Evolutionary conservation across 2,888 invertebrate genomes (phyloP).

Genomic region (Lasius fuliginosus): DNA sequence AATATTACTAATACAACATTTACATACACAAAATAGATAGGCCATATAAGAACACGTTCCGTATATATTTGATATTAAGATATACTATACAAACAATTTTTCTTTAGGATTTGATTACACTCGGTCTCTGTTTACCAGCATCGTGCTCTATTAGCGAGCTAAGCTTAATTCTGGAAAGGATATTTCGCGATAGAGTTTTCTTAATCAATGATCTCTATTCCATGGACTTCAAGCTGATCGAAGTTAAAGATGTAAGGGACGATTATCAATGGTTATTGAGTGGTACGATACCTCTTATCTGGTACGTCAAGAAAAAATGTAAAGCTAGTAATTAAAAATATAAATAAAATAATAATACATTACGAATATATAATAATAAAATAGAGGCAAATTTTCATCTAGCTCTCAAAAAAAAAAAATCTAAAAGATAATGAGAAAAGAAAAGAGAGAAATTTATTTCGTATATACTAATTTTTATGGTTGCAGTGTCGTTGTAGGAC

Average conservation of each 20-base stretch:
- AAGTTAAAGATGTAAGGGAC: conserved; percentile 81
- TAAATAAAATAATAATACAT: neutral
- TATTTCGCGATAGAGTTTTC: conserved; percentile 82
- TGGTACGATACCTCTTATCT: conserved; percentile 81
- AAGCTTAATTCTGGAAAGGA: conserved; percentile 77
- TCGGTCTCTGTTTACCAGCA: conserved; percentile 88
- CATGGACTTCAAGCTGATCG: conserved; percentile 81
- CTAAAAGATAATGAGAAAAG: neutral
- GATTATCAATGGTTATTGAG: conserved; percentile 80
- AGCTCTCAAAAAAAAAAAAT: neutral
- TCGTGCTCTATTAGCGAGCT: conserved; percentile 86
- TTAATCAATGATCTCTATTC: conserved; percentile 83
- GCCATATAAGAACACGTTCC: neutral
- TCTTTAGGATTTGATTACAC: conserved; percentile 86
- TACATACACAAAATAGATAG: neutral
- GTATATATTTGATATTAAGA: neutral
- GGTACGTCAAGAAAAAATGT: conserved; percentile 79
- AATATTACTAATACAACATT: neutral
- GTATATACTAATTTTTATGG: neutral
- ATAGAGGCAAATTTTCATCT: neutral
- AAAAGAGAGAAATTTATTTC: neutral
- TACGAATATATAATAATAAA: neutral
- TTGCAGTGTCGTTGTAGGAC: conserved; percentile 75
- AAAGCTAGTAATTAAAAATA: neutral
- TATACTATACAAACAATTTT: neutral